phyloP scores from a whole-genome alignment of 1,140 invertebrate species.

The Leguminivora glycinivorella region DNA sequence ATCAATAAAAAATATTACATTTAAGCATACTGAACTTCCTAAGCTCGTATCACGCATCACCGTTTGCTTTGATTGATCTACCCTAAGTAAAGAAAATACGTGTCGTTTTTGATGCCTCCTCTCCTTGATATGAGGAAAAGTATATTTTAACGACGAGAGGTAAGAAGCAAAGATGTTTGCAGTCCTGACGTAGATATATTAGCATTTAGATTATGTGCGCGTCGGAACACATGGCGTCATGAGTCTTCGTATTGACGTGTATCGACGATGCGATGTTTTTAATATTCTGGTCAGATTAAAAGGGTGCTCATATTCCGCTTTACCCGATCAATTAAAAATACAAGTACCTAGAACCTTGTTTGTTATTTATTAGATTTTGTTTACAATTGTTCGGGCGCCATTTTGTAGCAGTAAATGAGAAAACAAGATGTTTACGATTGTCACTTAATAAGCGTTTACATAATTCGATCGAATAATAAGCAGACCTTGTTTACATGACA shows the following conservation, averaged over 20 bases:
- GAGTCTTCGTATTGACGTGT: constrained; percentile 4
- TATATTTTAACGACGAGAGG: constrained; percentile 23
- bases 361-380: neutral
- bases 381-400: neutral
- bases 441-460: too few species aligned
- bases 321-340: neutral
- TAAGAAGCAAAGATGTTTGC: constrained; percentile 24
- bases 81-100: constrained; percentile 3
- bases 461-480: too few species aligned
- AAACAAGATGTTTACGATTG: neutral
- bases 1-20: neutral
- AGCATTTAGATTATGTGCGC: constrained; percentile 52
- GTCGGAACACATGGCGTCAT: constrained; percentile 36
- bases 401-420: neutral
- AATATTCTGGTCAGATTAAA: constrained; percentile 20
- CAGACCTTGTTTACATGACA: neutral
- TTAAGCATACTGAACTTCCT: neutral
- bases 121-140: neutral
- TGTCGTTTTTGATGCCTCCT: constrained; percentile 9
- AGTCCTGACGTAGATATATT: constrained; percentile 46
- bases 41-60: constrained; percentile 2
- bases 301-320: neutral
- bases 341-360: neutral
- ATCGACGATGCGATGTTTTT: constrained; percentile 10
- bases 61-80: constrained; percentile 11